Base-by-base conservation (phyloP, 2,797 vertebrate genomes). In the Acipenser oxyrinchus region DNA sequence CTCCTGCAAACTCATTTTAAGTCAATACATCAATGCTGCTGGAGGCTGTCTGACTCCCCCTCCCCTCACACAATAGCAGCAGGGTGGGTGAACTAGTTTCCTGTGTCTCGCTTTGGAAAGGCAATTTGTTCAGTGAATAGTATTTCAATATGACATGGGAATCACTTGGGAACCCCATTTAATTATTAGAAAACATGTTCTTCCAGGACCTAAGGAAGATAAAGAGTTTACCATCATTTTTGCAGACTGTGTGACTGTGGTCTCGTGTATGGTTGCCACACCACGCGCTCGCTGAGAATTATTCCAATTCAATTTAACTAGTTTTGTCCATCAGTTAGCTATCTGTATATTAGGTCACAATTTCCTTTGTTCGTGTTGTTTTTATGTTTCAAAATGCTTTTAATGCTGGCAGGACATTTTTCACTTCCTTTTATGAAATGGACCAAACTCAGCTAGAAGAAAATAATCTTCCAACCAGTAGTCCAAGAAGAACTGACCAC, bases 161-260 rank as follows among this genome's bases (percentile, higher is more conserved):
- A 75, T 75, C 83, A 49, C 80, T 72, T 69, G 82, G 85, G 85
- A 85, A 79, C 79, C 76, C 83, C 75, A 85, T 88, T 85, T 88
- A 89, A 89, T 89, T 88, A 88, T 84, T 82, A 82, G 75, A 77
- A 83, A 86, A 86, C 85, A 87, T 88, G 82, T 85, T 83, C 81
- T 76, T 83, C 78, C 77, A 78, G 74, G 79, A 66, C 76, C 76
- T 67, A 64, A 75, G 78, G 78, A 85, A 80, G 77, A 83, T 73
- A 72, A 74, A 76, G 72, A 76, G 67, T 78, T 70, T 81, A 73
- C 73, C 68, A 74, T 84, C 65, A 72, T 78, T 74, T 74, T 69
- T 67, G 66, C 71, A 70, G 69, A 71, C 51, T 61, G 66, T 66
- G 60, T 77, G 71, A 69, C 50, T 72, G 60, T 18, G 18, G 10